phyloP scores from a whole-genome alignment of 2,797 vertebrate genomes.

The Mus caroli region DNA sequence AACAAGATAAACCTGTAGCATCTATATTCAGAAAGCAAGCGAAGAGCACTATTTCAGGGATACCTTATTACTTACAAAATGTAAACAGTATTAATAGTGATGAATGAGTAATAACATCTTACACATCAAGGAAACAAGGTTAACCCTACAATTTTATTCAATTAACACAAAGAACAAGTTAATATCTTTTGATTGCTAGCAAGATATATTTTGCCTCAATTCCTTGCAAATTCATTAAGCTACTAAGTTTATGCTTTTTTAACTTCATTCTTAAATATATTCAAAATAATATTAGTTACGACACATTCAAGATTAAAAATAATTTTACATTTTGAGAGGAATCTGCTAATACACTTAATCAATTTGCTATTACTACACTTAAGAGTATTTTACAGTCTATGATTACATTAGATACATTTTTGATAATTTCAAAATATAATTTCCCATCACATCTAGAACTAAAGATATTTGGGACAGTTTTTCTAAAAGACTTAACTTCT shows the following conservation, averaged over 20 bases:
- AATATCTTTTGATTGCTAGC: background rate
- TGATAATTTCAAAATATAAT: constrained; percentile 37
- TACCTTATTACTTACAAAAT: constrained; percentile 19
- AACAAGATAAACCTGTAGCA: background rate
- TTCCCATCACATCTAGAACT: background rate
- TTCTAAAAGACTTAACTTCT: constrained; percentile 10
- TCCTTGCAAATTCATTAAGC: constrained; percentile 14
- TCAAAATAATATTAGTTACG: background rate
- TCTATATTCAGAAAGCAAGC: background rate
- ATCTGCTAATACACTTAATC: background rate
- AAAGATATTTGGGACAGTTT: background rate
- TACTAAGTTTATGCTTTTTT: constrained; percentile 33
- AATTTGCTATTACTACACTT: background rate
- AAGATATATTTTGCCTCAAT: constrained; percentile 5
- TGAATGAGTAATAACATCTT: background rate
- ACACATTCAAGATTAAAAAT: constrained; percentile 32
- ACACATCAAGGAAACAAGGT: background rate
- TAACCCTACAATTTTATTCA: background rate
- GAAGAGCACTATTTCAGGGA: background rate
- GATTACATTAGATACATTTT: constrained; percentile 12
- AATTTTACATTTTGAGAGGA: constrained; percentile 46
- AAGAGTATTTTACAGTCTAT: background rate
- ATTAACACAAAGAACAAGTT: background rate
- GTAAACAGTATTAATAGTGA: background rate
- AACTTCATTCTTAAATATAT: background rate